A percentile compares a stretch with the other conserved stretches of the same genome.
phyloP scores from a whole-genome alignment of 2,113 vertebrate genomes.

The Prolemur simus region DNA sequence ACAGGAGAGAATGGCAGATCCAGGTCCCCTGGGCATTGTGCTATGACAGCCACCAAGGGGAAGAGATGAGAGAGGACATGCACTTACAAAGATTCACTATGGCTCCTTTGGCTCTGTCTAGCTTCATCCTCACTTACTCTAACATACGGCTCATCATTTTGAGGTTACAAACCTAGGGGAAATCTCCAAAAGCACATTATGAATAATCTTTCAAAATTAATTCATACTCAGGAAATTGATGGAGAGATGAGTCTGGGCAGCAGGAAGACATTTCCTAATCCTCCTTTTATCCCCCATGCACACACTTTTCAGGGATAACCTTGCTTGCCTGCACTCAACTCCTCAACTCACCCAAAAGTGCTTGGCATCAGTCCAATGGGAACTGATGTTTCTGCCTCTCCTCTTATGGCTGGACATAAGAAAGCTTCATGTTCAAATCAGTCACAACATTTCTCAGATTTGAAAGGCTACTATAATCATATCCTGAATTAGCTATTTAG shows the following conservation, averaged over 20 bases:
- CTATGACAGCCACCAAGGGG: accelerated
- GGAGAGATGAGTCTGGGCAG: not conserved
- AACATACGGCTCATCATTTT: not conserved
- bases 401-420: not conserved
- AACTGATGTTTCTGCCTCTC: not conserved
- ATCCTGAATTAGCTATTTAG: slow-evolving; percentile 35
- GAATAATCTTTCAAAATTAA: not conserved
- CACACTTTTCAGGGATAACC: not conserved
- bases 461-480: not conserved
- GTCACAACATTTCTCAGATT: not conserved
- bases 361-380: not conserved
- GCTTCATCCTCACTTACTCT: not conserved
- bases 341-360: not conserved
- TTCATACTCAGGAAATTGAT: not conserved
- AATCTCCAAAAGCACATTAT: not conserved
- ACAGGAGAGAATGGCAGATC: not conserved
- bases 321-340: not conserved
- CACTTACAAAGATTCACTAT: not conserved
- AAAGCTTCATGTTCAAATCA: not conserved
- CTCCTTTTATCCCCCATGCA: not conserved
- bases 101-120: not conserved
- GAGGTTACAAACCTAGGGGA: not conserved
- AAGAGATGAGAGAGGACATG: not conserved
- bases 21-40: not conserved
- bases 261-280: not conserved